phyloP scores from a whole-genome alignment of 2,797 vertebrate species.

The Clarias platycephalus region DNA sequence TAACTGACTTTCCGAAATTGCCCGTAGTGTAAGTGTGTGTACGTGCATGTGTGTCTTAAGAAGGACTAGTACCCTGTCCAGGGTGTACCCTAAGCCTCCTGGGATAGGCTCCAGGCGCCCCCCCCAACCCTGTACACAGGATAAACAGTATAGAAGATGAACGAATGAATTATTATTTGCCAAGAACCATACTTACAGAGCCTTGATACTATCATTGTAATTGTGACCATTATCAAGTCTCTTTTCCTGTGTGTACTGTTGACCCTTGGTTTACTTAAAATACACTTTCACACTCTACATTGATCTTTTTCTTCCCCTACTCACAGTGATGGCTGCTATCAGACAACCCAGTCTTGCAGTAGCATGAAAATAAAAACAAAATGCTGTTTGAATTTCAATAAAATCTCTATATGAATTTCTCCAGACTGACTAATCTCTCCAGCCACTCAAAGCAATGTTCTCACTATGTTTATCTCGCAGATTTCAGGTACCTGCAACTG shows the following conservation, averaged over 20 bases:
- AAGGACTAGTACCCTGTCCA: too few species aligned
- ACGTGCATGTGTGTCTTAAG: too few species aligned
- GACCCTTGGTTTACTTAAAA: background rate
- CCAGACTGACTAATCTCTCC: background rate
- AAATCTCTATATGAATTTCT: background rate
- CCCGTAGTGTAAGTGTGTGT: too few species aligned
- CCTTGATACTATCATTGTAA: background rate
- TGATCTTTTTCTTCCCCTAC: background rate
- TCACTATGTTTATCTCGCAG: background rate
- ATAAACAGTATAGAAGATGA: too few species aligned
- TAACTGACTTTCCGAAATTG: too few species aligned
- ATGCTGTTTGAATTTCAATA: background rate
- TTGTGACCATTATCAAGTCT: background rate
- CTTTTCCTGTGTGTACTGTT: background rate
- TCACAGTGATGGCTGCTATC: too few species aligned
- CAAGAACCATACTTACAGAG: background rate
- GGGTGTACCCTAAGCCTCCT: too few species aligned
- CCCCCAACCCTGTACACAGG: too few species aligned
- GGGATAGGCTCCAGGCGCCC: too few species aligned
- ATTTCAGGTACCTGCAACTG: background rate
- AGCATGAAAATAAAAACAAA: background rate
- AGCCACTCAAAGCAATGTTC: too few species aligned
- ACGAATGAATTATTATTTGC: too few species aligned
- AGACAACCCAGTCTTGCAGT: background rate
- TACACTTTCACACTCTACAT: background rate